These are phyloP conservation scores for Sylvicola cinctus DNA, from an alignment of 2,888 invertebrate species.

Conservation along the genomic window DNA sequence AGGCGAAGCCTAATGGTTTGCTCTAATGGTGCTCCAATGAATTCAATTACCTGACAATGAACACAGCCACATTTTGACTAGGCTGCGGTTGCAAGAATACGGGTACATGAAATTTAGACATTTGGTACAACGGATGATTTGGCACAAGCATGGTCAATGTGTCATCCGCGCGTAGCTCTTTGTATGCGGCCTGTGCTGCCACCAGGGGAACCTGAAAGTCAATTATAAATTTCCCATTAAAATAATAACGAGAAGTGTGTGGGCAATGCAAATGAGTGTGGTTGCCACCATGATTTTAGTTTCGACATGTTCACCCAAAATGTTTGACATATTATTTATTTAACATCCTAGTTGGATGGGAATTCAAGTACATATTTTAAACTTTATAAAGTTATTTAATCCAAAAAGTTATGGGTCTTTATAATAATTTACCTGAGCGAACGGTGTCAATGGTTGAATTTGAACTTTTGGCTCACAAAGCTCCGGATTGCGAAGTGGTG, in stretches of 20 bases:
- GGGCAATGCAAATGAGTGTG: background rate
- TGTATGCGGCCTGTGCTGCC: conserved; percentile 59
- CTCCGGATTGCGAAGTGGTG: conserved; percentile 42
- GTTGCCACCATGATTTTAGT: background rate
- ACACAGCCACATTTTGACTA: conserved; percentile 47
- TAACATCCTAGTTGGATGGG: too few relatives aligned
- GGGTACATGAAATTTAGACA: conserved; percentile 75
- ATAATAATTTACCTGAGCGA: conserved; percentile 23
- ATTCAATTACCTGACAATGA: conserved; percentile 58
- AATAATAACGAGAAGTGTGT: background rate
- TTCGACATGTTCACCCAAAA: too few relatives aligned
- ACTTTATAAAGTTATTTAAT: too few relatives aligned
- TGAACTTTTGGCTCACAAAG: conserved; percentile 55
- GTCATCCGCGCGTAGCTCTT: conserved; percentile 66
- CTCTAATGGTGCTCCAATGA: conserved; percentile 5
- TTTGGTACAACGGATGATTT: conserved; percentile 72
- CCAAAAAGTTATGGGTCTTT: too few relatives aligned
- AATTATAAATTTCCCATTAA: conserved; percentile 1
- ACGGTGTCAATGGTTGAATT: conserved; percentile 43
- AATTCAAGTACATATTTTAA: too few relatives aligned
- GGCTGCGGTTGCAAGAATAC: conserved; percentile 62
- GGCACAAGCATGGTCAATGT: conserved; percentile 70
- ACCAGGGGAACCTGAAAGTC: conserved; percentile 40
- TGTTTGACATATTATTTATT: too few relatives aligned
- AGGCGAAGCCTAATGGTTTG: background rate